Evolutionary conservation across 2,113 vertebrate species (phyloP).

Genomic region (Nothobranchius kuhntae): DNA sequence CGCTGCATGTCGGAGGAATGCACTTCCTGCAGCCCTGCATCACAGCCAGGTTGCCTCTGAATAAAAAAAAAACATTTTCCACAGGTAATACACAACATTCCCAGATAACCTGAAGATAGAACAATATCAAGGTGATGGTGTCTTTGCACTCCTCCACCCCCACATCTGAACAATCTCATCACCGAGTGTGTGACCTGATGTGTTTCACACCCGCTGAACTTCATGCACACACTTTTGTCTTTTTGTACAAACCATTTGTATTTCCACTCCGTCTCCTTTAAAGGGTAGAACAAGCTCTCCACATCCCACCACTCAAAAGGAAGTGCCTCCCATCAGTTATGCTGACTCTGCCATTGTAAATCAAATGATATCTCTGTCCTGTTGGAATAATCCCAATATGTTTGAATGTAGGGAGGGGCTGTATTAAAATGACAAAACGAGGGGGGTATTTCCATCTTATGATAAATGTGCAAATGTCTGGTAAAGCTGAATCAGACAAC

Average conservation of each 20-base stretch:
- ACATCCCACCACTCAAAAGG: slow-evolving; percentile 34
- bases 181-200: slow-evolving; percentile 47
- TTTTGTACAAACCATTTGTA: slow-evolving; percentile 41
- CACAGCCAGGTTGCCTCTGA: slow-evolving; percentile 36
- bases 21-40: slow-evolving; percentile 38
- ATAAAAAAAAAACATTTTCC: slow-evolving; percentile 64
- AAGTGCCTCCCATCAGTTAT: slow-evolving; percentile 39
- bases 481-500: slow-evolving; percentile 79
- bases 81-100: slow-evolving; percentile 53
- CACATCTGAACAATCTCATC: slow-evolving; percentile 44
- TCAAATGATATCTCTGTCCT: slow-evolving; percentile 79
- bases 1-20: slow-evolving; percentile 30
- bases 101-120: slow-evolving; percentile 57
- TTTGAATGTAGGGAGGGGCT: slow-evolving; percentile 70
- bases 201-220: slow-evolving; percentile 26
- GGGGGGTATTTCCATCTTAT: slow-evolving; percentile 67
- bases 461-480: slow-evolving; percentile 86
- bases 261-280: slow-evolving; percentile 31
- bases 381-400: slow-evolving; percentile 77
- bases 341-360: slow-evolving; percentile 69
- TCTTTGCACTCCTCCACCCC: slow-evolving; percentile 60
- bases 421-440: slow-evolving; percentile 69
- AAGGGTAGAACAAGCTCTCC: slow-evolving; percentile 15
- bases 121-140: slow-evolving; percentile 75
- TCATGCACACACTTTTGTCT: slow-evolving; percentile 3